phyloP scores from a whole-genome alignment of 2,113 vertebrate genomes.

The Tenrec ecaudatus region DNA sequence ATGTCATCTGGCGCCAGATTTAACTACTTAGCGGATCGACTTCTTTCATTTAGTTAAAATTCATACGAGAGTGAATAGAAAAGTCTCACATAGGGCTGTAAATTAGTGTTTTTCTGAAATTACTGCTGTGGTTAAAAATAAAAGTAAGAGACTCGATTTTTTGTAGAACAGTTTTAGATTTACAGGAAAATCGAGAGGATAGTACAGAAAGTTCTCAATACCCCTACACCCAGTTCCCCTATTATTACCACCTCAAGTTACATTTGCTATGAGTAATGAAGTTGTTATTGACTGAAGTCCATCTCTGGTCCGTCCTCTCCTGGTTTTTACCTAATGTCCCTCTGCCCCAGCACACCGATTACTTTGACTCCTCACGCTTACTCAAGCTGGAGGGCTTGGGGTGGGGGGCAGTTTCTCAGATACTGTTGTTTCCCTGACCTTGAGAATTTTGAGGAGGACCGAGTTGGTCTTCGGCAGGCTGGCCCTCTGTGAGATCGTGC shows the following conservation, averaged over 20 bases:
- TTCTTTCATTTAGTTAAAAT: slow-evolving; percentile 36
- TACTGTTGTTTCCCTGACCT: slow-evolving; percentile 27
- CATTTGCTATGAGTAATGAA: not conserved
- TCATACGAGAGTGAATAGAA: slow-evolving; percentile 29
- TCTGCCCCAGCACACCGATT: not conserved
- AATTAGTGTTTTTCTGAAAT: slow-evolving; percentile 53
- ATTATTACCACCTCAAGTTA: not conserved
- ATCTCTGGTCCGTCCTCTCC: not conserved
- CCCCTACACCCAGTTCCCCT: not conserved
- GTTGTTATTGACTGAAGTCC: not conserved
- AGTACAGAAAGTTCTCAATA: not conserved
- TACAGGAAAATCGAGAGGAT: slow-evolving; percentile 22
- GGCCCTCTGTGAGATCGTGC: not conserved
- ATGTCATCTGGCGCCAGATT: slow-evolving; percentile 49
- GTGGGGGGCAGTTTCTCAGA: not conserved
- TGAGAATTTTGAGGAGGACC: not conserved
- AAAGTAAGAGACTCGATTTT: not conserved
- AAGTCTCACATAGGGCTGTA: slow-evolving; percentile 22
- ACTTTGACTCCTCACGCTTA: no score
- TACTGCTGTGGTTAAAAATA: not conserved
- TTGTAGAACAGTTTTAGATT: slow-evolving; percentile 14
- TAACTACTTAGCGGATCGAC: not conserved
- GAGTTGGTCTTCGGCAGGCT: slow-evolving; percentile 19
- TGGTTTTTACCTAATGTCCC: not conserved
- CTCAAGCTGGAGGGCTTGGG: not conserved